phyloP scores from a whole-genome alignment of 35 echinoderm and acorn worm species.

The Patiria miniata region DNA sequence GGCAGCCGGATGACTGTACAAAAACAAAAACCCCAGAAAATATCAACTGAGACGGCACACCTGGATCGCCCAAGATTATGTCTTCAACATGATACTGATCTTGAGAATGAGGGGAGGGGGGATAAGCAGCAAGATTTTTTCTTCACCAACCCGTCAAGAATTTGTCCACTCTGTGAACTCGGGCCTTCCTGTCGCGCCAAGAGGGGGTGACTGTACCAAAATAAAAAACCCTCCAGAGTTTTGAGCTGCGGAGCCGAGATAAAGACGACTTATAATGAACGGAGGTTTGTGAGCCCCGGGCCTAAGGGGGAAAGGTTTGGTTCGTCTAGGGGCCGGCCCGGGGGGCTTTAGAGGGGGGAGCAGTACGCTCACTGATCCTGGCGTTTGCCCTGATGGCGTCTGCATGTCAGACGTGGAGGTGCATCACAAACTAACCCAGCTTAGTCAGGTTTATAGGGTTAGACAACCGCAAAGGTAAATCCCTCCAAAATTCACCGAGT shows the following conservation, averaged over 20 bases:
- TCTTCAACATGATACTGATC: no score
- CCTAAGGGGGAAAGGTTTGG: background rate
- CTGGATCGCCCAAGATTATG: no score
- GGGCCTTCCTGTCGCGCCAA: background rate
- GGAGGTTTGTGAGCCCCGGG: background rate
- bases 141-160: background rate
- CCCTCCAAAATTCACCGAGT: no score
- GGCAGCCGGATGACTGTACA: no score
- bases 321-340: background rate
- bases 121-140: no score
- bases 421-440: background rate
- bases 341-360: background rate
- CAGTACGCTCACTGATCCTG: background rate
- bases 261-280: background rate
- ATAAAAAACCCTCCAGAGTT: background rate
- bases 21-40: no score
- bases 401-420: background rate
- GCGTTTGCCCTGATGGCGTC: background rate
- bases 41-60: no score
- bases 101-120: no score
- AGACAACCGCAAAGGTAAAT: background rate
- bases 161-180: background rate
- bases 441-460: conserved; percentile 9
- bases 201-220: conserved; percentile 12
- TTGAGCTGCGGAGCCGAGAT: background rate